phyloP scores from a whole-genome alignment of 53 echinoderm and acorn worm species.

The Astropecten irregularis region DNA sequence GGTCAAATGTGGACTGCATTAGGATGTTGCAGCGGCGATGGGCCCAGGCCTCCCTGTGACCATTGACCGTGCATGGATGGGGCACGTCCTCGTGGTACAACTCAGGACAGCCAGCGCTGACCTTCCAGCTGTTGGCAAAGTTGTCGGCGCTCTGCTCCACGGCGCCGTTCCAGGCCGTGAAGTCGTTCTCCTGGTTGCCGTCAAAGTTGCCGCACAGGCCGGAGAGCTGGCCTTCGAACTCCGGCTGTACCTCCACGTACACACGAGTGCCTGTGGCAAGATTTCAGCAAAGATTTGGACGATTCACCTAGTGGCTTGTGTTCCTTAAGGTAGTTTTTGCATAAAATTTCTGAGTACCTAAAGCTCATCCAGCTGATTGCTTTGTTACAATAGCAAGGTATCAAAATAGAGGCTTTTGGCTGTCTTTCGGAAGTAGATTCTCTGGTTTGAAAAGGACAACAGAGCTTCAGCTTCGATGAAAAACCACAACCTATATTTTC shows the following conservation, averaged over 20 bases:
- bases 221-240: slow-evolving; percentile 50
- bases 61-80: slow-evolving; percentile 81
- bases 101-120: slow-evolving; percentile 78
- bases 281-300: neutral
- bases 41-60: slow-evolving; percentile 84
- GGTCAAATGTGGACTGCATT: slow-evolving; percentile 56
- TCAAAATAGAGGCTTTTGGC: no score
- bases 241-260: slow-evolving; percentile 71
- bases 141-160: slow-evolving; percentile 80
- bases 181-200: slow-evolving; percentile 83
- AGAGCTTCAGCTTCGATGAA: no score
- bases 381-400: no score
- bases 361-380: no score
- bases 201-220: slow-evolving; percentile 92
- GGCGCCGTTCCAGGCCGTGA: slow-evolving; percentile 73
- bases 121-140: slow-evolving; percentile 93
- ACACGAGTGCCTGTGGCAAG: slow-evolving; percentile 68
- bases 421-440: no score
- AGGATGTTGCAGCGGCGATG: slow-evolving; percentile 74
- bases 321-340: no score
- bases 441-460: no score
- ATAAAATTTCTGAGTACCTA: no score
- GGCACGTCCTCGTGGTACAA: slow-evolving; percentile 57
- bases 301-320: neutral
- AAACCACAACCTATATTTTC: no score